phyloP scores from a whole-genome alignment of 92 coral and sea anemone species.

The Galaxea fascicularis region DNA sequence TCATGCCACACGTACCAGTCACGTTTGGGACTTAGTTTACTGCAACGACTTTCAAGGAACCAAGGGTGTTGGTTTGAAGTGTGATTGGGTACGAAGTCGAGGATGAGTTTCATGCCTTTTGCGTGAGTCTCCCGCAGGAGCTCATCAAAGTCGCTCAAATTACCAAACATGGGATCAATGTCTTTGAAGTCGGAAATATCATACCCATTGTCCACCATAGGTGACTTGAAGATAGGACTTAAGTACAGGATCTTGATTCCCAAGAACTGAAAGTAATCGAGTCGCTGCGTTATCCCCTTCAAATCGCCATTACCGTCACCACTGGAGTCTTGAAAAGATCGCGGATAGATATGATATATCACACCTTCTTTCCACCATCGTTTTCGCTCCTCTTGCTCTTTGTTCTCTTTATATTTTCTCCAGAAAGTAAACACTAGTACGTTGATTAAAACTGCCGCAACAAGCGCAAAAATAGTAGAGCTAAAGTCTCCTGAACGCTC shows the following conservation, averaged over 20 bases:
- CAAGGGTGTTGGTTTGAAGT: slow-evolving; percentile 86
- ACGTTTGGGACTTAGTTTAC: slow-evolving; percentile 53
- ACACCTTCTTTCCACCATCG: slow-evolving; percentile 90
- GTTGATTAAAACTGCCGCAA: background rate
- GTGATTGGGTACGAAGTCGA: slow-evolving; percentile 92
- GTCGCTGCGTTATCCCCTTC: slow-evolving; percentile 76
- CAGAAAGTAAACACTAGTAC: slow-evolving; percentile 11
- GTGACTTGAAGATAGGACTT: slow-evolving; percentile 84
- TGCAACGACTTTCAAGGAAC: slow-evolving; percentile 78
- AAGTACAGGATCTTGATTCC: slow-evolving; percentile 89
- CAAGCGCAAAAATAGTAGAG: slow-evolving; percentile 8
- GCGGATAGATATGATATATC: slow-evolving; percentile 90
- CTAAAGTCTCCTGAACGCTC: background rate
- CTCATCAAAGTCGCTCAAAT: slow-evolving; percentile 80
- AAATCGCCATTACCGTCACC: slow-evolving; percentile 96
- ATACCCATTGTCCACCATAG: slow-evolving; percentile 91
- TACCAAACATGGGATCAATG: slow-evolving; percentile 81
- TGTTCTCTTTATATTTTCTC: slow-evolving; percentile 15
- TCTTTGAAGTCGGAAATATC: slow-evolving; percentile 80
- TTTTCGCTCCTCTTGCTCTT: slow-evolving; percentile 35
- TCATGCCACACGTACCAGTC: slow-evolving; percentile 94
- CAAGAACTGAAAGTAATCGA: slow-evolving; percentile 81
- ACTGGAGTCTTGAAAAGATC: slow-evolving; percentile 85
- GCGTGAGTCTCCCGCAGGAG: slow-evolving; percentile 73
- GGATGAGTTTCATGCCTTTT: slow-evolving; percentile 78